These are phyloP conservation scores for Ectobius pallidus DNA, from an alignment of 2,888 invertebrate species.

Conservation along the genomic window DNA sequence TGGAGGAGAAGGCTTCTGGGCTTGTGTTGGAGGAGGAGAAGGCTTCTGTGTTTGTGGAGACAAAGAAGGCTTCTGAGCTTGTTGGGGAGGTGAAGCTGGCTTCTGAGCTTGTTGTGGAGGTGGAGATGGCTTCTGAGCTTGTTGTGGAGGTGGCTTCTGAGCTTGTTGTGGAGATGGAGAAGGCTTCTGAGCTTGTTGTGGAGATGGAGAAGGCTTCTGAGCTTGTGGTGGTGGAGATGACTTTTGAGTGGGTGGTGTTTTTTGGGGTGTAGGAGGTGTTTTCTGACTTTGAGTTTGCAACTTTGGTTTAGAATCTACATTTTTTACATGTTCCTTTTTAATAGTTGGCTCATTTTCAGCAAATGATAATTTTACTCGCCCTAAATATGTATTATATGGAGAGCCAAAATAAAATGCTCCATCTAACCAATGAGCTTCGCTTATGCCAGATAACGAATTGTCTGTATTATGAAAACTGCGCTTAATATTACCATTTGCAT, in stretches of 20 bases:
- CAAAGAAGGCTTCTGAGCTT: too few species aligned
- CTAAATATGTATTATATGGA: slow-evolving; percentile 70
- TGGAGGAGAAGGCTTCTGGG: not conserved
- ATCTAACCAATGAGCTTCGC: slow-evolving; percentile 66
- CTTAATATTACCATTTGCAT: slow-evolving; percentile 74
- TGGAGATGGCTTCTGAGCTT: not conserved
- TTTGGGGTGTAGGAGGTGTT: not conserved
- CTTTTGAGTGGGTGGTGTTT: not conserved
- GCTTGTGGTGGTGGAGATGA: not conserved
- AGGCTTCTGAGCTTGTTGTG: not conserved
- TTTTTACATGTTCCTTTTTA: not conserved
- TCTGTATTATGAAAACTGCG: slow-evolving; percentile 70
- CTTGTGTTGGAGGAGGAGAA: not conserved
- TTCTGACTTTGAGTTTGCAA: not conserved
- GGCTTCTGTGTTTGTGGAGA: too few species aligned
- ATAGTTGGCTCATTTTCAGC: not conserved
- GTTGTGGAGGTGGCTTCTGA: not conserved
- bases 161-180: not conserved
- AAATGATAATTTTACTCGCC: slow-evolving; percentile 62
- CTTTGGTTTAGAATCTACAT: not conserved
- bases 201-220: not conserved
- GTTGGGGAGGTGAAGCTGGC: too few species aligned
- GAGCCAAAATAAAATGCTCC: slow-evolving; percentile 57
- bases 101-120: not conserved
- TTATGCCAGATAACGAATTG: slow-evolving; percentile 60